Conservation (phyloP, 2,888 invertebrate genomes). For the Bugula neritina region DNA sequence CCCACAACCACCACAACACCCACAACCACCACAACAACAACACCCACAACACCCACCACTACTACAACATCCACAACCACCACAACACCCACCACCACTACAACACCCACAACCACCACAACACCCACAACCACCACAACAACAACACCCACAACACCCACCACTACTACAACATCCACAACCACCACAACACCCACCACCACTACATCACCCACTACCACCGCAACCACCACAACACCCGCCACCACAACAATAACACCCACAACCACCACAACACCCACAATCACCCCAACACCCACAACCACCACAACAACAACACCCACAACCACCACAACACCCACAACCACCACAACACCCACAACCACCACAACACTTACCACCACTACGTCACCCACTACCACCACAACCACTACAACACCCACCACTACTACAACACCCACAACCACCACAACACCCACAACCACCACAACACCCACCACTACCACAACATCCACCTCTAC, state of each 20-base stretch:
- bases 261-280: background rate
- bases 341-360: background rate
- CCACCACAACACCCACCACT: background rate
- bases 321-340: background rate
- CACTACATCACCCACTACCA: background rate
- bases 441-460: background rate
- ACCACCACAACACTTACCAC: background rate
- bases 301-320: background rate
- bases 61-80: background rate
- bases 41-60: background rate
- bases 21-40: background rate
- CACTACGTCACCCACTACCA: background rate
- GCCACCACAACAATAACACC: too few relatives aligned
- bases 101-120: background rate
- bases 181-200: background rate
- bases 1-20: background rate
- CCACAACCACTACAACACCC: background rate
- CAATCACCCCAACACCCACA: background rate
- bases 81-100: too few relatives aligned
- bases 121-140: background rate
- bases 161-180: background rate
- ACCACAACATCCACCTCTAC: background rate
- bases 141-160: background rate
- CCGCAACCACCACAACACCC: too few relatives aligned
- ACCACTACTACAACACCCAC: background rate